Percentiles rank a stretch among this genome's conserved stretches.
phyloP scores from a whole-genome alignment of 1,140 invertebrate genomes.

The Drosophila dunni region DNA sequence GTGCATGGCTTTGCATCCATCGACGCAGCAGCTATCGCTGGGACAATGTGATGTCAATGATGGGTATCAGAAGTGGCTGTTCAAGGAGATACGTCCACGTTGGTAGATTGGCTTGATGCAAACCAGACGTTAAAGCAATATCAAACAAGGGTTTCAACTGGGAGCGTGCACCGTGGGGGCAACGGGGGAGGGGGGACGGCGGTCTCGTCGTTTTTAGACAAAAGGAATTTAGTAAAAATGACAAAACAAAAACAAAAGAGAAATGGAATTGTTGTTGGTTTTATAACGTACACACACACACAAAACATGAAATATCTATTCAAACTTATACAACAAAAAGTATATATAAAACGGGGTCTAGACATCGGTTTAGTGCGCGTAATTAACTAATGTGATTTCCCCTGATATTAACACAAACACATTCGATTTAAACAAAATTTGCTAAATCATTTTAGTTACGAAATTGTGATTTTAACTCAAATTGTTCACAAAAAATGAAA shows the following conservation, averaged over 20 bases:
- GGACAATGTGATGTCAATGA: conserved; percentile 93
- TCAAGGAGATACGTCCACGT: conserved; percentile 88
- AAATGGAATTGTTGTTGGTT: conserved; percentile 74
- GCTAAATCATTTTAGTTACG: conserved; percentile 6
- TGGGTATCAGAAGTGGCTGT: conserved; percentile 95
- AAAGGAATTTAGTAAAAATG: conserved; percentile 79
- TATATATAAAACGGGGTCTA: conserved; percentile 3
- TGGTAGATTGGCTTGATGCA: conserved; percentile 51
- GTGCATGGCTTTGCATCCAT: conserved; percentile 94
- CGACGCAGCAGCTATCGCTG: conserved; percentile 90
- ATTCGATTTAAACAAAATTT: conserved; percentile 3
- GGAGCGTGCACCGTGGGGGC: conserved; percentile 39
- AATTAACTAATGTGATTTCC: conserved; percentile 33
- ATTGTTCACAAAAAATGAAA: conserved; percentile 8
- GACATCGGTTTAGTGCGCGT: conserved; percentile 21
- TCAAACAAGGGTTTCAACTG: conserved; percentile 32
- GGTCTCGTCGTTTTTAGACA: conserved; percentile 67
- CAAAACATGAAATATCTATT: conserved; percentile 1
- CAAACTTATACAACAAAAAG: background rate
- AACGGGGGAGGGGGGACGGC: conserved; percentile 5
- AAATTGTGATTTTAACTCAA: conserved; percentile 29
- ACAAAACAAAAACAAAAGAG: conserved; percentile 2
- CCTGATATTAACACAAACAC: conserved; percentile 11
- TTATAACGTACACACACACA: conserved; percentile 47
- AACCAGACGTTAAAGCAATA: conserved; percentile 28